Conservation (phyloP, 2,113 vertebrate species). For the Zootoca vivipara region DNA sequence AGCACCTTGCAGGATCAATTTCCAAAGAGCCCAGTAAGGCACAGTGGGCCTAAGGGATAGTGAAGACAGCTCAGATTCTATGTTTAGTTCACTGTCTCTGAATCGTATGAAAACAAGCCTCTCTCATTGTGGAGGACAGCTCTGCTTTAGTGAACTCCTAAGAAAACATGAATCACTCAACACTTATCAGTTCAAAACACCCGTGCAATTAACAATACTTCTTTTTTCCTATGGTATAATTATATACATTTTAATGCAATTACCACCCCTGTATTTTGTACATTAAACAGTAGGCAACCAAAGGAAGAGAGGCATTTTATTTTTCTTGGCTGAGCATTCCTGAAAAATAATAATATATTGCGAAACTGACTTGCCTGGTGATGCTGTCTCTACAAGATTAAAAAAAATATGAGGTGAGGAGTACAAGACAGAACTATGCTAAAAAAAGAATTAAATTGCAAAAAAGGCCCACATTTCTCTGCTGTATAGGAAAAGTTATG, state of each 20-base stretch:
- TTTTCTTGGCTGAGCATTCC: slow-evolving; percentile 61
- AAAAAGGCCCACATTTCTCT: rapidly evolving
- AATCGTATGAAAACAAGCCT: slow-evolving; percentile 27
- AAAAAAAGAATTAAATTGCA: slow-evolving; percentile 27
- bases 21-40: neutral
- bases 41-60: neutral
- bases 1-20: neutral
- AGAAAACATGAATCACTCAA: slow-evolving; percentile 69
- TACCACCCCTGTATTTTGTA: slow-evolving; percentile 73
- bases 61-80: neutral
- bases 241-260: slow-evolving; percentile 78
- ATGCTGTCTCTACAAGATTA: slow-evolving; percentile 33
- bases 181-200: slow-evolving; percentile 77
- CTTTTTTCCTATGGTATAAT: slow-evolving; percentile 71
- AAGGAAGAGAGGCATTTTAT: slow-evolving; percentile 61
- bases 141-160: slow-evolving; percentile 53
- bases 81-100: neutral
- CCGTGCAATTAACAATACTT: slow-evolving; percentile 72
- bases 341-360: slow-evolving; percentile 61
- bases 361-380: slow-evolving; percentile 46
- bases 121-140: neutral
- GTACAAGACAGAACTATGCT: neutral
- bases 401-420: neutral
- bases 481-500: neutral
- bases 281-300: slow-evolving; percentile 71